These are phyloP conservation scores for Drosophila neoperkinsi DNA, from an alignment of 2,888 invertebrate genomes.

Conservation along the genomic window DNA sequence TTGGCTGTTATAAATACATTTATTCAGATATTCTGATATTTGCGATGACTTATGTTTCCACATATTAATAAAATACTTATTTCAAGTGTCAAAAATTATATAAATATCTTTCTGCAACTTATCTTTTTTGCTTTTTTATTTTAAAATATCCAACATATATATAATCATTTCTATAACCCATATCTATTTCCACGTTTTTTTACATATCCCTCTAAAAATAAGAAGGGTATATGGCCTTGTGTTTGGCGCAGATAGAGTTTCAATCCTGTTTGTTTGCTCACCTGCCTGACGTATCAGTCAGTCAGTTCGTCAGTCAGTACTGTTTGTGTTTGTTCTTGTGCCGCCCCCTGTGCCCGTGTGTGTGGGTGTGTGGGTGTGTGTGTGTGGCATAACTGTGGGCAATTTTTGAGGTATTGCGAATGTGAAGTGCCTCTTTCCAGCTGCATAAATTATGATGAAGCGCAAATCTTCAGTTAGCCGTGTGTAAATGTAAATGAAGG, in stretches of 20 bases:
- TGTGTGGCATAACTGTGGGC: constrained; percentile 68
- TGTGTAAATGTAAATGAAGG: constrained; percentile 78
- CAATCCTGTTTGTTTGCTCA: constrained; percentile 58
- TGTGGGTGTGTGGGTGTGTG: constrained; percentile 10
- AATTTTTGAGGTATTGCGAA: constrained; percentile 75
- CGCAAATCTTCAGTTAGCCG: constrained; percentile 79
- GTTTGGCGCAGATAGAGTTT: constrained; percentile 45
- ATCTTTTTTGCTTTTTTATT: background rate
- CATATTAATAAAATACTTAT: background rate
- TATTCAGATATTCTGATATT: background rate
- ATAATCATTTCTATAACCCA: background rate
- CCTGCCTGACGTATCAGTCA: constrained; percentile 47
- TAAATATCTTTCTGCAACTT: background rate
- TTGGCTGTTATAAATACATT: background rate
- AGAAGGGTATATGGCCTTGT: constrained; percentile 15
- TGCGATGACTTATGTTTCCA: background rate
- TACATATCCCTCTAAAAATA: background rate
- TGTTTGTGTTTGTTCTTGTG: constrained; percentile 55
- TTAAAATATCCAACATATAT: background rate
- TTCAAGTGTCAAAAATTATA: background rate
- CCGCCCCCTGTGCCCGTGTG: constrained; percentile 11
- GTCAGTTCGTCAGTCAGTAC: constrained; percentile 37
- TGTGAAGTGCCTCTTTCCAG: constrained; percentile 64
- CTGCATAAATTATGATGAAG: constrained; percentile 79
- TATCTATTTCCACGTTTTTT: constrained; percentile 1